Percentiles rank a stretch among this genome's conserved stretches.
Evolutionary conservation across 2,113 vertebrate species (phyloP).

Genomic region (Ariopsis seemanni): DNA sequence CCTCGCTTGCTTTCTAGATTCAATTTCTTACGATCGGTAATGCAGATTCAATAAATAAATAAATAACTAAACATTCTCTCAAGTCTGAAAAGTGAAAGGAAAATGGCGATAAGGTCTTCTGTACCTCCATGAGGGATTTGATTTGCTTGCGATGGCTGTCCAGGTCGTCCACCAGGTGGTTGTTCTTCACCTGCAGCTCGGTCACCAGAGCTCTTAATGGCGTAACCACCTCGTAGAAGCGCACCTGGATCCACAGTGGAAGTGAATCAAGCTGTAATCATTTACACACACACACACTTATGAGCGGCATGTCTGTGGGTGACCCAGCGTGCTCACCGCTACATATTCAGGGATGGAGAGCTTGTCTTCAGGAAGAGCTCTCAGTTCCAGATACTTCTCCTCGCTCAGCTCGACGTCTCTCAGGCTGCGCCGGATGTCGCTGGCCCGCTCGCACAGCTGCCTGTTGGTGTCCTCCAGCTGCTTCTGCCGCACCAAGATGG

Average conservation of each 20-base stretch:
- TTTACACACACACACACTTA: neutral
- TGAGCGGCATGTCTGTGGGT: too few species aligned
- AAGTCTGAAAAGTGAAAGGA: neutral
- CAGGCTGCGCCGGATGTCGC: conserved; percentile 84
- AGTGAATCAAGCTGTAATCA: neutral
- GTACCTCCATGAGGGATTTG: conserved; percentile 84
- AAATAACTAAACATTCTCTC: neutral
- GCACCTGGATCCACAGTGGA: conserved; percentile 68
- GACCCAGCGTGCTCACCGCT: conserved; percentile 76
- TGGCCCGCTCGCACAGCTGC: conserved; percentile 86
- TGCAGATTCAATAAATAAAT: neutral
- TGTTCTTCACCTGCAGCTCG: conserved; percentile 80
- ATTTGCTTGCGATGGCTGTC: conserved; percentile 77
- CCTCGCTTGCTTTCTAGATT: neutral
- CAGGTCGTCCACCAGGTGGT: conserved; percentile 77
- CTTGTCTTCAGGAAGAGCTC: conserved; percentile 83
- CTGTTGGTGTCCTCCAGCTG: conserved; percentile 90
- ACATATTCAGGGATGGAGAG: conserved; percentile 92
- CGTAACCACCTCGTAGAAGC: conserved; percentile 83
- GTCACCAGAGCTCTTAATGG: conserved; percentile 79
- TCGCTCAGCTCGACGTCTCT: conserved; percentile 86
- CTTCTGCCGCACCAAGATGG: conserved; percentile 86
- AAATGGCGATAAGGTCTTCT: conserved; percentile 27
- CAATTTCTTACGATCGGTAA: neutral
- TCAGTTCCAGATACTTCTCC: conserved; percentile 81